phyloP scores from a whole-genome alignment of 2,888 invertebrate genomes.

The Clusia tigrina region DNA sequence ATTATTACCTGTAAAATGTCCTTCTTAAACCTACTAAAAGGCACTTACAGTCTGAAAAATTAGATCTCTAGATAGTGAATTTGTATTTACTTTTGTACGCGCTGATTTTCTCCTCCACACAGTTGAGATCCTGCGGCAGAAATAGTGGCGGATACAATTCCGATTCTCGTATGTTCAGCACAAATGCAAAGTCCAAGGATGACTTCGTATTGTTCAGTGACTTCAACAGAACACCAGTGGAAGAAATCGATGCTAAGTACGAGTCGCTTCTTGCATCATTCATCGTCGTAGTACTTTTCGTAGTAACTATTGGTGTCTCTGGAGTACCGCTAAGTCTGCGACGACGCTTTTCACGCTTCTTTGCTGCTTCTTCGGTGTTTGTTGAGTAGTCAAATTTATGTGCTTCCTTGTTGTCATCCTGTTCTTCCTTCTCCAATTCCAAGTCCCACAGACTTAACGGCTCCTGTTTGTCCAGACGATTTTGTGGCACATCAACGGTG shows the following conservation, averaged over 20 bases:
- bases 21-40: no score
- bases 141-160: conserved; percentile 68
- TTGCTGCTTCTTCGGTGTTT: conserved; percentile 29
- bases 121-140: conserved; percentile 71
- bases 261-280: conserved; percentile 44
- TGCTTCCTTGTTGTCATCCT: conserved; percentile 61
- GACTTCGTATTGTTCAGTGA: conserved; percentile 60
- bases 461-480: conserved; percentile 42
- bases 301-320: neutral
- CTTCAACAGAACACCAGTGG: conserved; percentile 64
- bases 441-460: conserved; percentile 67
- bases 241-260: conserved; percentile 58
- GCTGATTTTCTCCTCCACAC: conserved; percentile 69
- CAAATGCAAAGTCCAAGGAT: conserved; percentile 73
- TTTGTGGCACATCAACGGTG: conserved; percentile 39
- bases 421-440: conserved; percentile 68
- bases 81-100: conserved; percentile 62
- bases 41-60: neutral
- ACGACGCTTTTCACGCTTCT: conserved; percentile 4
- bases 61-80: neutral
- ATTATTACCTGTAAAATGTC: no score
- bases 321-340: conserved; percentile 15
- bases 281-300: conserved; percentile 8
- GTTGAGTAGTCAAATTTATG: conserved; percentile 39
- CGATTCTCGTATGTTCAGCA: conserved; percentile 78